phyloP scores from a whole-genome alignment of 1,140 invertebrate species.

The Diabrotica virgifera region DNA sequence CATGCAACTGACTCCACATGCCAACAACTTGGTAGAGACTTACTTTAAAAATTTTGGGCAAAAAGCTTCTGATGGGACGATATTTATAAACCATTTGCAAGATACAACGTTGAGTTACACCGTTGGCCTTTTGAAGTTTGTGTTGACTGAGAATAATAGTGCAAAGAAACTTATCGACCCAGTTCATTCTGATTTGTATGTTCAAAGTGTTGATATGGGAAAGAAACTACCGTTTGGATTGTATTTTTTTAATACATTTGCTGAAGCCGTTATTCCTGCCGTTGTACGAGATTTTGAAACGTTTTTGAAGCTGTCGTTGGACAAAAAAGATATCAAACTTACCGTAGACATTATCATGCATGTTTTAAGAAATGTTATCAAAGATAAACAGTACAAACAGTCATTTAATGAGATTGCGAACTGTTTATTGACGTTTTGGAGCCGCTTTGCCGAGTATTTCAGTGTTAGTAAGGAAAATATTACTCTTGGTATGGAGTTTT shows the following conservation, averaged over 20 bases:
- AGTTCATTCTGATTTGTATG: conserved; percentile 18
- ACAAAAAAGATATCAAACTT: conserved; percentile 10
- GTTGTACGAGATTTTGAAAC: conserved; percentile 27
- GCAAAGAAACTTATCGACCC: conserved; percentile 23
- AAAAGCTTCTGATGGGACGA: neutral
- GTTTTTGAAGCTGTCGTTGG: conserved; percentile 22
- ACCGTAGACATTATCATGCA: conserved; percentile 14
- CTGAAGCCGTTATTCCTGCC: conserved; percentile 20
- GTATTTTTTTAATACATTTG: conserved; percentile 29
- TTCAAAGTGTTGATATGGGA: conserved; percentile 23
- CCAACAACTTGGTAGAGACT: neutral
- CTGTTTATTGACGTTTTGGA: conserved; percentile 20
- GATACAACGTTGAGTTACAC: conserved; percentile 26
- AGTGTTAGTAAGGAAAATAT: neutral
- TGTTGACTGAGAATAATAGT: conserved; percentile 22
- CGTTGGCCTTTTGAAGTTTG: conserved; percentile 25
- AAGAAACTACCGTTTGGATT: conserved; percentile 20
- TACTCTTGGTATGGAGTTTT: neutral
- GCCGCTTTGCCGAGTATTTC: conserved; percentile 4
- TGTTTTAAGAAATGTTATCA: conserved; percentile 12
- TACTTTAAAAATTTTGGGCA: conserved; percentile 4
- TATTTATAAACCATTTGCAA: conserved; percentile 25
- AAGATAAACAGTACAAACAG: conserved; percentile 11
- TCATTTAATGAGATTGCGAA: conserved; percentile 6
- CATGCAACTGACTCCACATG: neutral